Conservation (phyloP, 2,888 invertebrate species). For the Monoplex corrugatus region DNA sequence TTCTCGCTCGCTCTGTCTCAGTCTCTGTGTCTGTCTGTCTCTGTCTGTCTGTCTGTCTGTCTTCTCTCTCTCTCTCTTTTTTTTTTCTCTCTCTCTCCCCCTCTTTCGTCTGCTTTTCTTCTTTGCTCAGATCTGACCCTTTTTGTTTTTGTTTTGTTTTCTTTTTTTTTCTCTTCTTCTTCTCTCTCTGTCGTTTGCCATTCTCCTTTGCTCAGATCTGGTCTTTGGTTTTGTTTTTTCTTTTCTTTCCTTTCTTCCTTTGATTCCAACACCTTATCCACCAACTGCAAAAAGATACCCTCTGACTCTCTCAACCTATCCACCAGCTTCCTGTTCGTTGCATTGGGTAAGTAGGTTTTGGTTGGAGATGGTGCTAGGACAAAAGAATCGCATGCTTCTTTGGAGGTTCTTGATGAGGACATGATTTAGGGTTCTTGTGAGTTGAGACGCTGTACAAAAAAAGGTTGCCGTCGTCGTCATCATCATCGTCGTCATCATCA, state of each 20-base stretch:
- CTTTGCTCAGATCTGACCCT: no score
- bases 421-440: no score
- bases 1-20: neutral
- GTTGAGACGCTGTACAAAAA: no score
- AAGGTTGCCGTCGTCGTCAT: no score
- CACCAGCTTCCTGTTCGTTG: neutral
- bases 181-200: neutral
- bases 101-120: no score
- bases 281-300: neutral
- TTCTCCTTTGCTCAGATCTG: neutral
- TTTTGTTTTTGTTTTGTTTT: neutral
- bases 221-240: neutral
- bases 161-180: neutral
- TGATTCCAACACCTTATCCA: no score
- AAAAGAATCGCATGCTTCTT: no score
- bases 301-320: neutral
- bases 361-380: neutral
- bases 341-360: no score
- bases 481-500: no score
- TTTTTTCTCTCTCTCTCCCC: neutral
- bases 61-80: neutral
- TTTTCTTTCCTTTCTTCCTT: constrained; percentile 7
- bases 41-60: constrained; percentile 7
- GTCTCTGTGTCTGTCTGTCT: neutral
- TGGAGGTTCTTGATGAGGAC: no score